Conservation (phyloP, 35 echinoderm and acorn worm genomes). For the Patiria miniata region DNA sequence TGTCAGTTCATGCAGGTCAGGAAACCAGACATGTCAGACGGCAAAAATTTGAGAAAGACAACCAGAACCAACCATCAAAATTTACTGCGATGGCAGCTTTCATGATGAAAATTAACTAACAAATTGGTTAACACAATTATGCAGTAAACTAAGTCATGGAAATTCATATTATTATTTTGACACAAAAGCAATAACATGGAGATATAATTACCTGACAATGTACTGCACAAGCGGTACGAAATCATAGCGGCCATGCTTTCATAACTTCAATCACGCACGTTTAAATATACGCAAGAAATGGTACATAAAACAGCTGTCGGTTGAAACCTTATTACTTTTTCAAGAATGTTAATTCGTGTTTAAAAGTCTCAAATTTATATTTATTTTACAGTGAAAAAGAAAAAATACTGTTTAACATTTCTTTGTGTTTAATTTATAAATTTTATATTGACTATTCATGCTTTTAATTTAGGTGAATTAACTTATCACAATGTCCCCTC, state of each 20-base stretch:
- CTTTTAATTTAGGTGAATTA: no score
- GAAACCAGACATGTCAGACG: neutral
- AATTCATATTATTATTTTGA: neutral
- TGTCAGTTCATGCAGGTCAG: no score
- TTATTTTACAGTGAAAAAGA: no score
- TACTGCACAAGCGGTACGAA: neutral
- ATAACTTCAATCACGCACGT: neutral
- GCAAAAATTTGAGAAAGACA: neutral
- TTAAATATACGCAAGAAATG: neutral
- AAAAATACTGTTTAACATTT: no score
- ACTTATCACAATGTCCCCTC: no score
- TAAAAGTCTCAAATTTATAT: no score
- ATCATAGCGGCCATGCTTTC: constrained; percentile 22
- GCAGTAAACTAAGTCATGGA: neutral
- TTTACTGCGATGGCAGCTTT: neutral
- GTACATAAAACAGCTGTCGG: neutral
- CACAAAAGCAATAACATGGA: no score
- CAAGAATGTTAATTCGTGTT: no score
- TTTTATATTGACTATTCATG: no score
- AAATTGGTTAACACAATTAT: neutral
- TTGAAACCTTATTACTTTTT: no score
- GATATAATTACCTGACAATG: constrained; percentile 1
- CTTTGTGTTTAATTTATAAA: no score
- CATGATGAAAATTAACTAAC: neutral
- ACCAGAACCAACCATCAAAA: neutral